Evolutionary conservation across 2,797 vertebrate species (phyloP).

Genomic region (Melanotaenia parkinsoni): DNA sequence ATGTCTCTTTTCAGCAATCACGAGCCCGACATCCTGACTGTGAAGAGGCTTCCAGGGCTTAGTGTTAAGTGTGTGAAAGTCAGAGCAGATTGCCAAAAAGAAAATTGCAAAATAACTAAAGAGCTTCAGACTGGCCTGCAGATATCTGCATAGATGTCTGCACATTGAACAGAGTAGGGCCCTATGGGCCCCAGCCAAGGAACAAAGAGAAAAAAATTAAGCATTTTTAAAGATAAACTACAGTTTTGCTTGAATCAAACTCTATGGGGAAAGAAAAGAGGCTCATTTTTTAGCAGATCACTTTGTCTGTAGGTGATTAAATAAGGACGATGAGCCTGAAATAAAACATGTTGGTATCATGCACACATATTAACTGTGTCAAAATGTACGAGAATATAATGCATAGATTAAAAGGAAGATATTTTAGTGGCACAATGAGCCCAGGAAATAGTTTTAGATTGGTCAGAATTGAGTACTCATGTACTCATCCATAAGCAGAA

Average conservation of each 20-base stretch:
- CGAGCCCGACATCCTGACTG: conserved; percentile 20
- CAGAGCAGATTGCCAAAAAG: not conserved
- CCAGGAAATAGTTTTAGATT: not conserved
- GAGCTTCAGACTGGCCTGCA: not conserved
- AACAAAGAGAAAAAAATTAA: not conserved
- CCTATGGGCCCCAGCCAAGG: too few species aligned
- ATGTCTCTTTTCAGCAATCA: conserved; percentile 29
- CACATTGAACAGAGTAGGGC: not conserved
- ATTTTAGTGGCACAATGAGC: not conserved
- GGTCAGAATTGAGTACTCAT: not conserved
- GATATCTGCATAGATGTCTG: not conserved
- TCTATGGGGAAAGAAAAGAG: not conserved
- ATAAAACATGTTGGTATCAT: not conserved
- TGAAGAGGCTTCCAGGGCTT: not conserved
- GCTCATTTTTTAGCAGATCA: not conserved
- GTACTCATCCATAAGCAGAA: not conserved
- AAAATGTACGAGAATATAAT: not conserved
- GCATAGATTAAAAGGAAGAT: not conserved
- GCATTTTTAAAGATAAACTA: not conserved
- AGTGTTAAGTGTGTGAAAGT: conserved; percentile 1
- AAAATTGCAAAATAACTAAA: not conserved
- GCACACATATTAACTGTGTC: too few species aligned
- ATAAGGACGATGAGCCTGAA: not conserved
- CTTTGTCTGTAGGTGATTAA: not conserved
- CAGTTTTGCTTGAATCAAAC: not conserved